Evolutionary conservation across 2,888 invertebrate genomes (phyloP).

Genomic region (Drosophila subsilvestris): DNA sequence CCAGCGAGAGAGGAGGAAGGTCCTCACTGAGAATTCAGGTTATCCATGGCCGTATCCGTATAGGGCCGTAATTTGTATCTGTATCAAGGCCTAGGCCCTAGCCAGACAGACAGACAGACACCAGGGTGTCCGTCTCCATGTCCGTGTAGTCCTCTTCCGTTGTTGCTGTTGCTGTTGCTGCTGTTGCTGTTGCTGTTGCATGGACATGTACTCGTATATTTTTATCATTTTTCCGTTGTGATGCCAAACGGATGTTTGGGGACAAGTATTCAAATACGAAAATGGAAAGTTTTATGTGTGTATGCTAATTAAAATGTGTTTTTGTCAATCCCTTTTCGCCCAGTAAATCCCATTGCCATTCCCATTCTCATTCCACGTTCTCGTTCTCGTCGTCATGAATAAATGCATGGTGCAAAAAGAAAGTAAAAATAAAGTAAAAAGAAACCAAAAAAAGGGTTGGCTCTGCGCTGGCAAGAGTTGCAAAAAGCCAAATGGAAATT

Average conservation of each 20-base stretch:
- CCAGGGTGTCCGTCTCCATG: slow-evolving; percentile 2
- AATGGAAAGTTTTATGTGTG: slow-evolving; percentile 31
- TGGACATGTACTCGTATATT: not conserved
- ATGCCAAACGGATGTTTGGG: slow-evolving; percentile 4
- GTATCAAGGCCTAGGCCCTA: not conserved
- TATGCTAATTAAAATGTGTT: slow-evolving; percentile 45
- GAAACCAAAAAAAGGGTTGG: slow-evolving; percentile 13
- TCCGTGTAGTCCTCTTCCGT: not conserved
- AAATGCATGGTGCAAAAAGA: slow-evolving; percentile 23
- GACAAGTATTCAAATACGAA: slow-evolving; percentile 34
- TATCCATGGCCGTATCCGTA: slow-evolving; percentile 4
- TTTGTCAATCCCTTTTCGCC: slow-evolving; percentile 28
- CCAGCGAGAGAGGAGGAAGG: not conserved
- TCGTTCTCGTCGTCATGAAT: slow-evolving; percentile 30
- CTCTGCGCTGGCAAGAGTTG: slow-evolving; percentile 19
- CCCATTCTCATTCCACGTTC: not conserved
- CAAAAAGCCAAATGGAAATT: slow-evolving; percentile 48
- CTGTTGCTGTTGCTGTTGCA: not conserved
- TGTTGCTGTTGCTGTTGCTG: not conserved
- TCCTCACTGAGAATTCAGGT: slow-evolving; percentile 11
- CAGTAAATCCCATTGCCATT: slow-evolving; percentile 1
- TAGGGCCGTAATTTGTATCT: not conserved
- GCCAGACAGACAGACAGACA: not conserved
- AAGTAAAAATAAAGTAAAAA: not conserved
- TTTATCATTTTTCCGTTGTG: slow-evolving; percentile 3